phyloP scores from a whole-genome alignment of 2,888 invertebrate genomes.

The Caradrina clavipalpis region DNA sequence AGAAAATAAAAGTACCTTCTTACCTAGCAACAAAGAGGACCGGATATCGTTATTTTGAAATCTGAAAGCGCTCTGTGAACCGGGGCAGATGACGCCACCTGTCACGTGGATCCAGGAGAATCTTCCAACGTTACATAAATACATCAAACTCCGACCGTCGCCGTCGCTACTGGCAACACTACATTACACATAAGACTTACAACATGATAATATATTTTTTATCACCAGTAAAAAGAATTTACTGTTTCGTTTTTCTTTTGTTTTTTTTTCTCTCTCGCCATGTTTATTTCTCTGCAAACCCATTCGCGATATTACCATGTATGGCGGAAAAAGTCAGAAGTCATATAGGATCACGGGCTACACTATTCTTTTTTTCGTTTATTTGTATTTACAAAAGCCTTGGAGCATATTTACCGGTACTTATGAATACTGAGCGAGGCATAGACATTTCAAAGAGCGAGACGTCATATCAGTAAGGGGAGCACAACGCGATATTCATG shows the following conservation, averaged over 20 bases:
- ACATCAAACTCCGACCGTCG: constrained; percentile 22
- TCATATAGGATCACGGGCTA: not conserved
- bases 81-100: constrained; percentile 41
- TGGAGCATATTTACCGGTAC: constrained; percentile 49
- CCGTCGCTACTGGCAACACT: constrained; percentile 13
- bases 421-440: constrained; percentile 47
- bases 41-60: constrained; percentile 53
- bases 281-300: constrained; percentile 18
- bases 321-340: constrained; percentile 14
- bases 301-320: not conserved
- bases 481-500: constrained; percentile 68
- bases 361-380: constrained; percentile 28
- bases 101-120: constrained; percentile 26
- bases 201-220: constrained; percentile 40
- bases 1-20: constrained; percentile 40
- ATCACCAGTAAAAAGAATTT: constrained; percentile 34
- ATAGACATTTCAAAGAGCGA: constrained; percentile 47
- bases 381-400: constrained; percentile 37
- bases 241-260: constrained; percentile 7
- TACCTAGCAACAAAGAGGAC: constrained; percentile 34
- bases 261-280: constrained; percentile 21
- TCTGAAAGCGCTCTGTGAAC: constrained; percentile 50
- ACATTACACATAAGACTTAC: constrained; percentile 22
- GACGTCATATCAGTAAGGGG: constrained; percentile 59
- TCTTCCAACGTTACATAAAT: constrained; percentile 16